Evolutionary conservation across 2,888 invertebrate species (phyloP).

Genomic region (Hirtodrosophila alboralis): DNA sequence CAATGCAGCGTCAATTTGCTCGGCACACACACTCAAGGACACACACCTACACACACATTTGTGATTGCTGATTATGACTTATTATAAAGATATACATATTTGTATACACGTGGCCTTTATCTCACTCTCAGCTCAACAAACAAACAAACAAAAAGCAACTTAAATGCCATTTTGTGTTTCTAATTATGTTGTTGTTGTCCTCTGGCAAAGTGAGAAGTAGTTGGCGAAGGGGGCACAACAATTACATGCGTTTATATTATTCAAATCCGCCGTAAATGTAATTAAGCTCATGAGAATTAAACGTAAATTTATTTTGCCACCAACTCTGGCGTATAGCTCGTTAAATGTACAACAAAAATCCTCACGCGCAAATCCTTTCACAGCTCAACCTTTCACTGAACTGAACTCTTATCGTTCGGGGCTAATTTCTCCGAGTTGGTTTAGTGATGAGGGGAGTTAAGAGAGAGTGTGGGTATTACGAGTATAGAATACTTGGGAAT

Average conservation of each 20-base stretch:
- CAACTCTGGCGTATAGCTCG: constrained; percentile 30
- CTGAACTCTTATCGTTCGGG: not conserved
- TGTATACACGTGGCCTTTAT: constrained; percentile 13
- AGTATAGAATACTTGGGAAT: constrained; percentile 37
- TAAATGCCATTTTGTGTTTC: constrained; percentile 49
- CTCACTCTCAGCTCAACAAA: constrained; percentile 9
- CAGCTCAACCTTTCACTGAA: not conserved
- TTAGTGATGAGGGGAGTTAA: not conserved
- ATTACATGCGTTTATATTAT: constrained; percentile 69
- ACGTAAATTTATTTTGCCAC: constrained; percentile 63
- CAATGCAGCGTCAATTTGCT: constrained; percentile 57
- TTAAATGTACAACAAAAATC: constrained; percentile 22
- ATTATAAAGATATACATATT: not conserved
- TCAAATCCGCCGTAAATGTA: constrained; percentile 74
- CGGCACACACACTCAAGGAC: constrained; percentile 36
- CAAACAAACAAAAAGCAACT: constrained; percentile 24
- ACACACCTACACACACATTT: not conserved
- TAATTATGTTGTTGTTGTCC: constrained; percentile 58
- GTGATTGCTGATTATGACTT: constrained; percentile 12
- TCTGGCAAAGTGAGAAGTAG: constrained; percentile 1
- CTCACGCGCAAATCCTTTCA: constrained; percentile 59
- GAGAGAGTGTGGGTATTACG: not conserved
- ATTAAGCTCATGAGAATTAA: constrained; percentile 77
- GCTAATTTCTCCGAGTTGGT: constrained; percentile 29
- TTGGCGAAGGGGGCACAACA: constrained; percentile 24